Conservation (phyloP, 1,140 invertebrate genomes). For the Amyelois transitella region DNA sequence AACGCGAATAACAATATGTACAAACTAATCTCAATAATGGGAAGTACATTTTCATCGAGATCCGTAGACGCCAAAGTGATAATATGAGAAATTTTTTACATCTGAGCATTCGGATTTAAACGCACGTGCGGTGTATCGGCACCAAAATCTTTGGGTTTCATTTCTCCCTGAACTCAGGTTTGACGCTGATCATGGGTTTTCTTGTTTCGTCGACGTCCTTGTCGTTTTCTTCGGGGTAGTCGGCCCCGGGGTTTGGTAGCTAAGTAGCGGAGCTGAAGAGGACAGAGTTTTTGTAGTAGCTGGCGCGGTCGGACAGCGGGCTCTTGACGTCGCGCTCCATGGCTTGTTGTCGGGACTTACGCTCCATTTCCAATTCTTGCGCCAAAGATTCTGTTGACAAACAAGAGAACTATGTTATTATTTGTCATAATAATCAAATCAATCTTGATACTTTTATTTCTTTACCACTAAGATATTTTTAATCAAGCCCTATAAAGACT, state of each 20-base stretch:
- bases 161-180: conserved; percentile 71
- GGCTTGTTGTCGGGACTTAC: conserved; percentile 86
- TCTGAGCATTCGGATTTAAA: conserved; percentile 5
- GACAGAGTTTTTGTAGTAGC: conserved; percentile 90
- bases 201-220: conserved; percentile 50
- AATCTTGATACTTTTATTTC: too few species aligned
- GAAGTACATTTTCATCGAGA: conserved; percentile 56
- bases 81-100: conserved; percentile 32
- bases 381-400: conserved; percentile 83
- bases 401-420: conserved; percentile 9
- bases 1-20: conserved; percentile 67
- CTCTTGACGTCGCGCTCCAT: conserved; percentile 89
- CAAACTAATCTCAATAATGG: conserved; percentile 56
- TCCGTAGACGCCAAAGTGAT: conserved; percentile 32
- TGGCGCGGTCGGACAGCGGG: conserved; percentile 84
- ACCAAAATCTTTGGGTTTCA: conserved; percentile 39
- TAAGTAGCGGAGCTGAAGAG: conserved; percentile 90
- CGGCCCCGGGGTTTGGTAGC: conserved; percentile 72
- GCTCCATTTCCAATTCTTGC: conserved; percentile 89
- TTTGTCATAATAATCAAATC: too few species aligned
- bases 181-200: conserved; percentile 73
- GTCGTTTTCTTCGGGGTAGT: conserved; percentile 44
- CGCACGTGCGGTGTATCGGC: conserved; percentile 6
- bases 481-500: too few species aligned
- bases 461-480: background rate